Base-by-base conservation (phyloP, 2,888 invertebrate species). In the Agelastica alni region DNA sequence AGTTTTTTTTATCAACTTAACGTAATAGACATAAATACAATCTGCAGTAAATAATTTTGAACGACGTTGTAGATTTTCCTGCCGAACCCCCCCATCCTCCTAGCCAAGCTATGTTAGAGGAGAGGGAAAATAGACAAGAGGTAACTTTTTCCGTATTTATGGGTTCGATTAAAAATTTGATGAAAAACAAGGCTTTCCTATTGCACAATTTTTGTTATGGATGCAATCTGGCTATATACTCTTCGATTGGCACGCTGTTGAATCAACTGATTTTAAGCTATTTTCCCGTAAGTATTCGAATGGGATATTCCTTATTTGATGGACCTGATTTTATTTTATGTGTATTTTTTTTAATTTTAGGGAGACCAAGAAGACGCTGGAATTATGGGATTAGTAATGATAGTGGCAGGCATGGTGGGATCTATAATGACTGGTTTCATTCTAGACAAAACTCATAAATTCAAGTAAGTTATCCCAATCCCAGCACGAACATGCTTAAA, bases 181-280 rank as follows among this genome's bases (percentile, higher is more conserved):
- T 89, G 60, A 84, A 82, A 36, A 93, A 94, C 77, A 78, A 81
- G 30, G 88, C 89, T 70, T 96, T 93, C 74, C 77, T 92, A 16
- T 77, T 94, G 22, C 83, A 95, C 18, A 81, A 91, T 46, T 70
- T 91, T 45, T 91, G 93, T 3, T 96, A 95, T 71, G 94, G 95
- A 1, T 85, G 96, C 67, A 96, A 95, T 77, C 92, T 95, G 10
- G 96, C 96, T 1, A 90, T 91, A 5, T 97, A 94, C 78, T 96
- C 96, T 72, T 96, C 95, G 20, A 90, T 97, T 64, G 94, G 95
- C 1, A 97, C 97, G 0, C 82, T 96, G 34, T 84, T 97, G 39
- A 95, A 93, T 76, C 88, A 89, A 77, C 86, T 95, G 68, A 84
- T 97, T 13, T 79, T 92, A 10, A 77, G 79, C 52, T 88, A 93